Percentiles rank a stretch among this genome's conserved stretches.
These are phyloP conservation scores for Amphibalanus amphitrite DNA, from an alignment of 1,140 invertebrate species.

Conservation along the genomic window DNA sequence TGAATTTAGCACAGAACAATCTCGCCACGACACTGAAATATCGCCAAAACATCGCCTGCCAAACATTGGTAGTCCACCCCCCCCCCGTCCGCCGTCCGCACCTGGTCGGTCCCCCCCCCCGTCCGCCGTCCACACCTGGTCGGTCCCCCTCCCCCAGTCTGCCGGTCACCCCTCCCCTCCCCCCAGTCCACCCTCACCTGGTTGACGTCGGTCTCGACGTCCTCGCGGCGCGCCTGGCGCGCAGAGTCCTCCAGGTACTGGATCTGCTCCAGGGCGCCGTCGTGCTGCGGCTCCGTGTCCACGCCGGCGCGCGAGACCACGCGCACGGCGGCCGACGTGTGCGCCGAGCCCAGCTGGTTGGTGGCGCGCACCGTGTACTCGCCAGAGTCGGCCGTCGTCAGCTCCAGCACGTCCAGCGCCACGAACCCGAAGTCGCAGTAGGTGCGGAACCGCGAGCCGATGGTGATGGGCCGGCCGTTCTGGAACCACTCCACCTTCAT, in stretches of 20 bases:
- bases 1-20: no score
- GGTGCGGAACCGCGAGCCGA: conserved; percentile 66
- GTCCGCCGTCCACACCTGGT: no score
- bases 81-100: no score
- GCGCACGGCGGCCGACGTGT: conserved; percentile 73
- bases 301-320: conserved; percentile 20
- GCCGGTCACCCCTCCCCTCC: no score
- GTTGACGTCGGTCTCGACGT: conserved; percentile 28
- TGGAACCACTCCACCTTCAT: conserved; percentile 92
- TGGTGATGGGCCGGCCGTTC: conserved; percentile 45
- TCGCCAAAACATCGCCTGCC: no score
- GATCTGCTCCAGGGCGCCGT: conserved; percentile 24
- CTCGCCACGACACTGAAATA: no score
- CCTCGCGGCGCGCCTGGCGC: conserved; percentile 44
- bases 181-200: conserved; percentile 27
- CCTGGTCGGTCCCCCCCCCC: no score
- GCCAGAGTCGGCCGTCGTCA: conserved; percentile 73
- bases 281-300: no score
- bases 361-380: conserved; percentile 82
- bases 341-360: conserved; percentile 78
- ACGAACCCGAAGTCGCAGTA: conserved; percentile 90
- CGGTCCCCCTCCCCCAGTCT: no score
- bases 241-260: conserved; percentile 80
- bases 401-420: conserved; percentile 72
- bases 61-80: no score